Evolutionary conservation across 35 echinoderm and acorn worm species (phyloP).

Genomic region (Hemicentrotus pulcherrimus): DNA sequence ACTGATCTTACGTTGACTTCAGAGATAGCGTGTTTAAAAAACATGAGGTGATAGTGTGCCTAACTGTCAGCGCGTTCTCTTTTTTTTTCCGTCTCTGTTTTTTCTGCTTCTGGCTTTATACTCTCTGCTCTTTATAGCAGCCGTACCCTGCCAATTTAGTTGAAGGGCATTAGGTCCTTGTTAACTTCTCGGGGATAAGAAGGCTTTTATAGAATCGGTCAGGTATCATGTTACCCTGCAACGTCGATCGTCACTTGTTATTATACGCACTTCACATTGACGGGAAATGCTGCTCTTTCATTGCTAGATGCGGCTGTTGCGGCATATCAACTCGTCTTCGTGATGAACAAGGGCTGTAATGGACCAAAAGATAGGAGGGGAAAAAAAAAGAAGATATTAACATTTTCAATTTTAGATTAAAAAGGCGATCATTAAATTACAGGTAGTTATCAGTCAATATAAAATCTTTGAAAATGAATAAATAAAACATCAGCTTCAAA

Average conservation of each 20-base stretch:
- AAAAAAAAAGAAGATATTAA: background rate
- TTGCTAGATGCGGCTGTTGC: background rate
- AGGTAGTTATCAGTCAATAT: no score
- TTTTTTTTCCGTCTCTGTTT: background rate
- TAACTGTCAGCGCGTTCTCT: background rate
- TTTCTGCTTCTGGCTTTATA: background rate
- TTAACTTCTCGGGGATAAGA: background rate
- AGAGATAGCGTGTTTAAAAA: background rate
- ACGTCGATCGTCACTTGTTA: background rate
- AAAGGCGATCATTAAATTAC: no score
- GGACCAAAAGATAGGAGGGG: background rate
- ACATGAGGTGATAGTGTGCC: background rate
- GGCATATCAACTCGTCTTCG: background rate
- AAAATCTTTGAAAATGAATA: no score
- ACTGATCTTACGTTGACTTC: background rate
- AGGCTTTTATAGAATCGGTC: background rate
- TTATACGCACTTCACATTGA: background rate
- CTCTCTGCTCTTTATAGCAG: background rate
- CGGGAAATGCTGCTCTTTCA: background rate
- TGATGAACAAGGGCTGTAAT: background rate
- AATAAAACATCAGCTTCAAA: no score
- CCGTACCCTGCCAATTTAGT: background rate
- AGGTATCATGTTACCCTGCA: background rate
- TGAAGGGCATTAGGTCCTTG: background rate
- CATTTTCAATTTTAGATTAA: no score